Evolutionary conservation across 2,113 vertebrate genomes (phyloP).

Genomic region (Crotalus viridis): DNA sequence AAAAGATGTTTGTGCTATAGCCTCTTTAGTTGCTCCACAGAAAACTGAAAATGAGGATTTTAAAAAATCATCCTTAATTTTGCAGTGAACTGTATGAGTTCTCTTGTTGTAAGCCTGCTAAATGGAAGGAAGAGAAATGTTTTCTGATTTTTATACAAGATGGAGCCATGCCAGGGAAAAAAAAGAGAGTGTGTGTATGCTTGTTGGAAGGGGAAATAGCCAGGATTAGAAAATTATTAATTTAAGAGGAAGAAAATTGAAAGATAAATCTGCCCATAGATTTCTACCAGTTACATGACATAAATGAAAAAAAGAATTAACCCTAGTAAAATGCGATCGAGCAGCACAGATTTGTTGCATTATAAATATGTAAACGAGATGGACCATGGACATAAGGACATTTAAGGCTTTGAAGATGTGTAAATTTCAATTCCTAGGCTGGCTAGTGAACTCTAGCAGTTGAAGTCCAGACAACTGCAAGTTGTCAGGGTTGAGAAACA

Average conservation of each 20-base stretch:
- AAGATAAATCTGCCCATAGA: conserved; percentile 42
- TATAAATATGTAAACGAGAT: not conserved
- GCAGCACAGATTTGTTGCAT: conserved; percentile 3
- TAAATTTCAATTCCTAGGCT: not conserved
- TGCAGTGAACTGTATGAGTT: not conserved
- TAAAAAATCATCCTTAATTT: conserved; percentile 40
- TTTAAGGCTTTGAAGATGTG: not conserved
- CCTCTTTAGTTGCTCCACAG: conserved; percentile 33
- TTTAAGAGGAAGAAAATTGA: conserved; percentile 35
- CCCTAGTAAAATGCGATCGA: conserved; percentile 30
- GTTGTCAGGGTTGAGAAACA: not conserved
- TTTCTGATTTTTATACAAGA: conserved; percentile 21
- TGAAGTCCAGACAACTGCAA: not conserved
- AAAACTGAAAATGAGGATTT: conserved; percentile 1
- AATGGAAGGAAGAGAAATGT: not conserved
- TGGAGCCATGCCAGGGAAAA: not conserved
- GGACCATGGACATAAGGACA: not conserved
- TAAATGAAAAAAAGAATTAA: conserved; percentile 27
- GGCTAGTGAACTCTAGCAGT: not conserved
- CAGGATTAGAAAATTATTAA: not conserved
- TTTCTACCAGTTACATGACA: conserved; percentile 17
- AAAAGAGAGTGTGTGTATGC: not conserved
- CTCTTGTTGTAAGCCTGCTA: conserved; percentile 28
- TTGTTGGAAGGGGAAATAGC: not conserved
- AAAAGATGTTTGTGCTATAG: not conserved